Base-by-base conservation (phyloP, 2,113 vertebrate species). In the Hyla sarda region DNA sequence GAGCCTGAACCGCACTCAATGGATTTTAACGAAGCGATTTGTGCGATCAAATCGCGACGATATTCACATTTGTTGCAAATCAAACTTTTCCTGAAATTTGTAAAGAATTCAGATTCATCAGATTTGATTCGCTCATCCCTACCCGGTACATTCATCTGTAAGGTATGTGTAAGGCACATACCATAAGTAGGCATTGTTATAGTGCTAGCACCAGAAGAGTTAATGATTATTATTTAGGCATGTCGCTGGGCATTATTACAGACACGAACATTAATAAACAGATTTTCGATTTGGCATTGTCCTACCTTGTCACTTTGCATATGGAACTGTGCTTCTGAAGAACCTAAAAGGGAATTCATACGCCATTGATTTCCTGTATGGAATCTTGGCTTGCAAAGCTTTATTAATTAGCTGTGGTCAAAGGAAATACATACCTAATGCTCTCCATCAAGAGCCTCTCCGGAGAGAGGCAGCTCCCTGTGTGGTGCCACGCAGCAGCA, bases 271-370 rank as follows among this genome's bases (percentile, higher is more conserved):
- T 47, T 75, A 76, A 47, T 84, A 80, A 74, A 74, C 54, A 75
- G 82, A 74, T 76, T 60, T 84, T 48, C 71, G 21, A 76, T 48
- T 75, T 32, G 25, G 25, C 13, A 23, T 47, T 81, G 84, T 60
- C 84, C 84, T 81, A 30, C 32, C 50, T 25, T 86, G 77, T 86
- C 84, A 80, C 65, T 86, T 62, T 86, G 76, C 52, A 86, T 48
- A 52, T 86, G 77, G 52, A 81, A 30, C 65, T 10, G 34, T n/a
- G 34, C 76, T 73, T 32, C 34, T 81, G 17, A 80, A 30, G 52
- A 52, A 54, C 60, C 67, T 81, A 86, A 86, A 73, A 86, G 84
- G 60, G 67, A 86, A 86, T 81, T 77, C 77, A 86, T 86, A 86
- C 1, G 17, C 12, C 30, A 86, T 86, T 86, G 84, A 86, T 86